Evolutionary conservation across 2,113 vertebrate species (phyloP).

Genomic region (Ornithorhynchus anatinus): DNA sequence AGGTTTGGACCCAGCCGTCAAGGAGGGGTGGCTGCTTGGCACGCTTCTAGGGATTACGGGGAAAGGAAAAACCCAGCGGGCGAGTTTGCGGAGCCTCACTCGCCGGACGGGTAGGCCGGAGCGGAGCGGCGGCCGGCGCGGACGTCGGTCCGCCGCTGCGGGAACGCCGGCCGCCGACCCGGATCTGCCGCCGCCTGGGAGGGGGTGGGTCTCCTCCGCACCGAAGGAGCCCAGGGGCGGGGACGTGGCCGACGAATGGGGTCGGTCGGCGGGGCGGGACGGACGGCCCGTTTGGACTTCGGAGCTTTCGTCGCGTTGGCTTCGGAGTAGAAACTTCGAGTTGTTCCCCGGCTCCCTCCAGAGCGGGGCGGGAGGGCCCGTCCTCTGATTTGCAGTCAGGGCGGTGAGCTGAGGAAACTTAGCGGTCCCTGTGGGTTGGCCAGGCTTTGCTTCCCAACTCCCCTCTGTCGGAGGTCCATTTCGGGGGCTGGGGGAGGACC

Average conservation of each 20-base stretch:
- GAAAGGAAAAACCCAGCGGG: accelerated
- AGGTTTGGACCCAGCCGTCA: accelerated
- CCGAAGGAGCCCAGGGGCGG: background rate
- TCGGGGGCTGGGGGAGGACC: too few species aligned
- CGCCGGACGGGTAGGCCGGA: accelerated
- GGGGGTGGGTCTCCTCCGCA: background rate
- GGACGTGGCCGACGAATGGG: background rate
- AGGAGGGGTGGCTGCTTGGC: background rate
- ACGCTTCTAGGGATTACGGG: accelerated
- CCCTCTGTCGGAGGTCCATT: too few species aligned
- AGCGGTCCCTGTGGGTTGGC: too few species aligned
- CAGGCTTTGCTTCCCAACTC: too few species aligned
- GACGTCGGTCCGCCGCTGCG: conserved; percentile 29
- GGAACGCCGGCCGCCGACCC: background rate
- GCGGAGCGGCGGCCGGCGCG: background rate
- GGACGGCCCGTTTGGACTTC: too few species aligned
- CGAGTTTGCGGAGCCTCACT: background rate
- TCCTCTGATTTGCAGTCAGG: too few species aligned
- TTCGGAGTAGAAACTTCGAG: too few species aligned
- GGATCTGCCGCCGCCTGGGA: background rate
- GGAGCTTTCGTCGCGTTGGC: too few species aligned
- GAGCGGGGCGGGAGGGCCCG: too few species aligned
- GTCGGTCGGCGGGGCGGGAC: background rate
- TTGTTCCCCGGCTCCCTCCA: too few species aligned
- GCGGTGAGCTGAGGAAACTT: too few species aligned